Conservation (phyloP, 1,140 invertebrate species). For the Rhyacophila brunnea region DNA sequence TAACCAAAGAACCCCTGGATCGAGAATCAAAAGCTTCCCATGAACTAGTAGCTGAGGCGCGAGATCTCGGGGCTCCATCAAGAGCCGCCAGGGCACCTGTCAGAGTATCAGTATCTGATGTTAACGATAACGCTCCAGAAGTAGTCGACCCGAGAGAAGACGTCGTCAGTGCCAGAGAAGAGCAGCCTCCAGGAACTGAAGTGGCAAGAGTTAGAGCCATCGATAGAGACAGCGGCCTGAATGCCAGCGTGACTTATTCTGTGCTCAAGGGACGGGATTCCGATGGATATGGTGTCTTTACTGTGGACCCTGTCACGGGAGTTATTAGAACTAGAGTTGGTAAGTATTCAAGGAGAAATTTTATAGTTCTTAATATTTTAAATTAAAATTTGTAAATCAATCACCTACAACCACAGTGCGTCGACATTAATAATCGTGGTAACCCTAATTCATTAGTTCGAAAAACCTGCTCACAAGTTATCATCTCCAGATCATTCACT, state of each 20-base stretch:
- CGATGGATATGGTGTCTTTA: conserved; percentile 81
- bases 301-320: conserved; percentile 82
- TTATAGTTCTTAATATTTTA: not conserved
- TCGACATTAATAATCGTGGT: no score
- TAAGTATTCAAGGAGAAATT: conserved; percentile 32
- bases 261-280: conserved; percentile 81
- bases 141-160: conserved; percentile 86
- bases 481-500: no score
- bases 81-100: conserved; percentile 72
- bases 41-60: conserved; percentile 80
- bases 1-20: conserved; percentile 78
- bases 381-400: no score
- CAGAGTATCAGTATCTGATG: conserved; percentile 73
- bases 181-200: conserved; percentile 81
- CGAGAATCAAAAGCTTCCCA: conserved; percentile 76
- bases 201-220: conserved; percentile 81
- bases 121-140: conserved; percentile 88
- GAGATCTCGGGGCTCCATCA: conserved; percentile 79
- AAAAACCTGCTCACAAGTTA: no score
- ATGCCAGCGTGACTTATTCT: conserved; percentile 85
- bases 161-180: conserved; percentile 83
- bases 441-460: no score
- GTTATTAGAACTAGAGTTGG: conserved; percentile 80
- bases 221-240: conserved; percentile 84
- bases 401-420: no score